Evolutionary conservation across 2,113 vertebrate species (phyloP), one percentile per base, ranked within the genome.

Genomic region (Aepyceros melampus): DNA sequence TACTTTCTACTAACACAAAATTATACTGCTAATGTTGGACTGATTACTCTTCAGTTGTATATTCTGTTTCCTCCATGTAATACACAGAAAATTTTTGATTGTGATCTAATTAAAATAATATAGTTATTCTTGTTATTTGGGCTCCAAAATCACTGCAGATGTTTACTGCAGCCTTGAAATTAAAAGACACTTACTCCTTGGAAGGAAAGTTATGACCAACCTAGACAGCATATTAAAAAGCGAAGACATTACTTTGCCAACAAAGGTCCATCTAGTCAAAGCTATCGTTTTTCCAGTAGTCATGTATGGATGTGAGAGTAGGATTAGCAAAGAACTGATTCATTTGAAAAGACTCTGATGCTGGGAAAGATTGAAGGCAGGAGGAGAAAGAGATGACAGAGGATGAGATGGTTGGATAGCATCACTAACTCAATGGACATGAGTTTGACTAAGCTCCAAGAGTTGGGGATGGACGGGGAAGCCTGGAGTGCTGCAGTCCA

Each of bases 51-150:
- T 84, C 25, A 89, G 45, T 58, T 53, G 0, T 5, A 81, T 67
- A 71, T 55, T 23, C 8, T 58, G 60, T 93, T 92, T 91, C 13
- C 76, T 89, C 33, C 15, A 84, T 74, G 79, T 87, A 84, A 96
- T n/a, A 87, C 2, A 64, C 2, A 86, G 17, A 91, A 95, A 83
- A 85, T 8, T 6, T 56, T 86, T 95, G 29, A 96, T 67, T n/a
- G 93, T 89, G n/a, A 0, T 81, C 31, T 89, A 92, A 93, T 93
- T 94, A 97, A 92, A 95, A 92, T 96, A 84, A 93, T 76, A 29
- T 45, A 53, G 15, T 56, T 94, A 62, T 94, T 95, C 19, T 23
- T 71, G 19, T 71, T 71, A 40, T 71, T 71, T 71, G 67, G 67
- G 67, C n/a, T 71, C 19, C 19, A 40, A 71, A 36, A 71, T 71